Conservation (phyloP, 2,113 vertebrate genomes). For the Bufo bufo region DNA sequence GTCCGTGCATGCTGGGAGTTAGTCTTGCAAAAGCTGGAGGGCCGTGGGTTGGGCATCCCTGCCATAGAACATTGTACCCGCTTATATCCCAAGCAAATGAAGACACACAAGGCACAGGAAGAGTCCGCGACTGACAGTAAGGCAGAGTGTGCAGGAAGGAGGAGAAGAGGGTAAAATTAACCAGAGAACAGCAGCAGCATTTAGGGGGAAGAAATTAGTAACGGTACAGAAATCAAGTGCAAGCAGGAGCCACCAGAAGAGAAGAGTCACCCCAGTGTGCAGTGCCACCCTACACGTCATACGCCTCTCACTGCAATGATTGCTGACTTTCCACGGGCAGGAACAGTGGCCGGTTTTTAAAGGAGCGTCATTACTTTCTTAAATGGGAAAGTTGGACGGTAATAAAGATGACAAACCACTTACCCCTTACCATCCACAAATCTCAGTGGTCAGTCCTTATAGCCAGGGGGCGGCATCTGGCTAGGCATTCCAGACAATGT, state of each 20-base stretch:
- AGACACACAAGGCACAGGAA: constrained; percentile 8
- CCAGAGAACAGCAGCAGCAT: constrained; percentile 33
- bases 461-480: too few species aligned
- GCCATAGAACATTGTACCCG: background rate
- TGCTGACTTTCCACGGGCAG: background rate
- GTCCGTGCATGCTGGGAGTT: too few species aligned
- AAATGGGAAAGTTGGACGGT: too few species aligned
- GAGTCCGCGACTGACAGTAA: background rate
- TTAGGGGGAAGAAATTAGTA: constrained; percentile 53
- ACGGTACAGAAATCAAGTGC: constrained; percentile 47
- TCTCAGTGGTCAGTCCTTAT: too few species aligned
- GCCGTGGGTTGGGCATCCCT: too few species aligned
- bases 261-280: constrained; percentile 6
- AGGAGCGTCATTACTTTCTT: background rate
- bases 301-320: background rate
- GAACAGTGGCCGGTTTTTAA: background rate
- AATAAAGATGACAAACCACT: too few species aligned
- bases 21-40: too few species aligned
- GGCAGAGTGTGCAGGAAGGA: constrained; percentile 24
- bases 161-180: constrained; percentile 11
- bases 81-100: background rate
- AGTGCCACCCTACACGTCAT: background rate
- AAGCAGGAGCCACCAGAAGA: constrained; percentile 53
- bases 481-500: too few species aligned
- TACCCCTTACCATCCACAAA: too few species aligned